These are phyloP conservation scores for Microcebus jonahi DNA, from an alignment of 2,113 vertebrate genomes.

Conservation along the genomic window DNA sequence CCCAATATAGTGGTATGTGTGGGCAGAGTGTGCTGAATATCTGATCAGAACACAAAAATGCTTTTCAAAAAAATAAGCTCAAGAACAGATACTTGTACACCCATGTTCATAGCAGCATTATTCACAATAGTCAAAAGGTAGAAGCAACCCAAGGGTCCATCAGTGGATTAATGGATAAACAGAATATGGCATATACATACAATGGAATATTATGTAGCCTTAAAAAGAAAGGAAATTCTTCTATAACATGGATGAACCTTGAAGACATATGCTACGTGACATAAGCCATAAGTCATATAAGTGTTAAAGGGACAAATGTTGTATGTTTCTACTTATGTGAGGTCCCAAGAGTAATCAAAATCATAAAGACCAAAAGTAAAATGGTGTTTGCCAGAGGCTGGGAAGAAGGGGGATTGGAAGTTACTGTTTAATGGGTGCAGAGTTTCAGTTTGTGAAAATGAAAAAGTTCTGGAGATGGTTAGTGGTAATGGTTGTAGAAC, in stretches of 20 bases:
- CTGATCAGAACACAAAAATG: neutral
- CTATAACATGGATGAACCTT: neutral
- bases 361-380: neutral
- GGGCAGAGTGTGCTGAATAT: neutral
- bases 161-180: neutral
- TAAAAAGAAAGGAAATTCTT: neutral
- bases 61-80: conserved; percentile 18
- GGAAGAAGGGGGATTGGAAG: neutral
- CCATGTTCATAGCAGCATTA: neutral
- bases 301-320: neutral
- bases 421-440: neutral
- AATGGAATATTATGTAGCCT: neutral
- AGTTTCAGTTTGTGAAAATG: neutral
- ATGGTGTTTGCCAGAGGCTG: neutral
- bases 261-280: neutral
- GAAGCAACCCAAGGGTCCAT: neutral
- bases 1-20: neutral
- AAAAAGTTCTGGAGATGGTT: neutral
- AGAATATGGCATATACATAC: neutral
- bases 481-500: neutral
- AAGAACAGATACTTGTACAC: neutral
- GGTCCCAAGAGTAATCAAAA: neutral
- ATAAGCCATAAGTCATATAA: neutral
- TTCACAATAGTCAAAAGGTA: neutral
- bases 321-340: neutral